These are phyloP conservation scores for Thunnus maccoyii DNA, from an alignment of 2,113 vertebrate genomes.

Conservation along the genomic window DNA sequence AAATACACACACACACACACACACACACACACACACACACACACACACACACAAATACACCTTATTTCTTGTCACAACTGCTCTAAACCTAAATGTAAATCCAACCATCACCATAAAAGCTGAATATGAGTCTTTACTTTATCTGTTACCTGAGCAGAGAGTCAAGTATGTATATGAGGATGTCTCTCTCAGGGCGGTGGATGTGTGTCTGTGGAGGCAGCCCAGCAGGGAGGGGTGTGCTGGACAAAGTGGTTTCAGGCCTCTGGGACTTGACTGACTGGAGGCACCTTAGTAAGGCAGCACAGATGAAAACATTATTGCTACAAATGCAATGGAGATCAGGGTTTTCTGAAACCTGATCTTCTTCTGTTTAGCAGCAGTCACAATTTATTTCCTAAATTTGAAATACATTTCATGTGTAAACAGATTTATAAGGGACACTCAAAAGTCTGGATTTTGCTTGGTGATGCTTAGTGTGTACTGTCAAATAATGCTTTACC, in stretches of 20 bases:
- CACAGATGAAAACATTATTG: background rate
- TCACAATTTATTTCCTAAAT: background rate
- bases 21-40: background rate
- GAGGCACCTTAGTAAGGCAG: slow-evolving; percentile 41
- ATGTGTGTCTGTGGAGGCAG: slow-evolving; percentile 24
- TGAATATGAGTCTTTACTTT: background rate
- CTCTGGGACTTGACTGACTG: background rate
- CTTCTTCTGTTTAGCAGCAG: background rate
- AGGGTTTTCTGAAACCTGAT: background rate
- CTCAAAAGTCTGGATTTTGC: background rate
- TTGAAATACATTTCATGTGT: background rate
- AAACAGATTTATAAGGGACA: background rate
- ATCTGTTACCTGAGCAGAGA: slow-evolving; percentile 86
- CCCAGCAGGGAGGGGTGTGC: background rate
- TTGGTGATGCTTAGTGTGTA: background rate
- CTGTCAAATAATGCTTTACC: slow-evolving; percentile 72
- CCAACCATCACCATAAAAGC: background rate
- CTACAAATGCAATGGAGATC: background rate
- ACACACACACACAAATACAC: background rate
- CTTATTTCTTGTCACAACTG: background rate
- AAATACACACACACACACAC: background rate
- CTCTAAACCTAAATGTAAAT: background rate
- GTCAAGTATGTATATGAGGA: slow-evolving; percentile 81
- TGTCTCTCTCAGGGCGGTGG: slow-evolving; percentile 74
- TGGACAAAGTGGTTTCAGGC: background rate